Conservation (phyloP, 1,140 invertebrate genomes). For the Druon quercuslanigerum region DNA sequence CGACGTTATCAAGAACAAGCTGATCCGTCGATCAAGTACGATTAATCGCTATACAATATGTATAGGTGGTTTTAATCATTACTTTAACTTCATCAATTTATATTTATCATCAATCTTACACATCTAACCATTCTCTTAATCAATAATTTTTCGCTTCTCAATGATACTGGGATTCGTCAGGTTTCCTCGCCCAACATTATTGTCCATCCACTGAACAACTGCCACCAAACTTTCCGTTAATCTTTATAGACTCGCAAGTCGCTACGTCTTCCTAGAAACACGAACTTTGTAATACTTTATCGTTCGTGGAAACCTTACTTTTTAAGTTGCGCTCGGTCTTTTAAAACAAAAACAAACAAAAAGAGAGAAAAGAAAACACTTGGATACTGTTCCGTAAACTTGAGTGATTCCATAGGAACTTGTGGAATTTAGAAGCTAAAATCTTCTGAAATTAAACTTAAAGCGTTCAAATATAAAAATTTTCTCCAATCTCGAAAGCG, state of each 20-base stretch:
- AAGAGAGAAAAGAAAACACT: no score
- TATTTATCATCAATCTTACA: constrained; percentile 39
- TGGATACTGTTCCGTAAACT: no score
- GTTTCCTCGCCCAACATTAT: constrained; percentile 47
- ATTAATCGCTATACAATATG: constrained; percentile 46
- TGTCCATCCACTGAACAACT: constrained; percentile 52
- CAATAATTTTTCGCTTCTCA: constrained; percentile 20
- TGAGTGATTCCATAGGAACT: no score
- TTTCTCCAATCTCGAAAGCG: no score
- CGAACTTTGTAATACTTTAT: not conserved
- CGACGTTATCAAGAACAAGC: constrained; percentile 40
- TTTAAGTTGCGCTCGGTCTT: no score
- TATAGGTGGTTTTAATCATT: constrained; percentile 43
- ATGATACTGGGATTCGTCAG: constrained; percentile 43
- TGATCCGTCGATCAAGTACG: constrained; percentile 8
- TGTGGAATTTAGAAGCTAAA: no score
- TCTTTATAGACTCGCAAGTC: no score
- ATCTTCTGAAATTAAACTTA: no score
- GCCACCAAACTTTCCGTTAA: not conserved
- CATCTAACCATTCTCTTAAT: constrained; percentile 38
- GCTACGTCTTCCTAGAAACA: not conserved
- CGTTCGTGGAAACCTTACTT: no score
- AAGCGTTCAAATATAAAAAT: no score
- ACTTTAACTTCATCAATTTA: constrained; percentile 39
- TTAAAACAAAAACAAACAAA: no score